Conservation (phyloP, 2,113 vertebrate species). For the Andinoacara biseriatus region DNA sequence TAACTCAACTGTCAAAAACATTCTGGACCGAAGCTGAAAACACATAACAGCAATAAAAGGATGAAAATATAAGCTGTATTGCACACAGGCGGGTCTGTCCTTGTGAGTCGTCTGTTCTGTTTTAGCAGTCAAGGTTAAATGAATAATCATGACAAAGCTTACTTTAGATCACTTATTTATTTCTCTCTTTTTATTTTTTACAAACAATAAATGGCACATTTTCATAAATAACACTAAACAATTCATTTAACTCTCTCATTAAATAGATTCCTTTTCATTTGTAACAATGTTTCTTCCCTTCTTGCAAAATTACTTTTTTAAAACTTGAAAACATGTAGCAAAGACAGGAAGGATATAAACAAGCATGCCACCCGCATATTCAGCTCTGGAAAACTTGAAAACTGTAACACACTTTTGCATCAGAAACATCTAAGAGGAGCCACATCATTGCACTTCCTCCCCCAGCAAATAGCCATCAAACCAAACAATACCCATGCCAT, state of each 20-base stretch:
- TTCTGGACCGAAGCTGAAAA: background rate
- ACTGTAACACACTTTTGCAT: constrained; percentile 55
- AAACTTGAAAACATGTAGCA: constrained; percentile 29
- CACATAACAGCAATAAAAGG: constrained; percentile 10
- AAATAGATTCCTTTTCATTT: constrained; percentile 54
- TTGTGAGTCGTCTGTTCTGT: background rate
- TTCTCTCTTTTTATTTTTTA: constrained; percentile 38
- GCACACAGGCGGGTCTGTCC: background rate
- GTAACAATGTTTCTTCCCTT: constrained; percentile 43
- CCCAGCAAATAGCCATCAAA: constrained; percentile 20
- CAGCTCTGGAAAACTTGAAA: constrained; percentile 37
- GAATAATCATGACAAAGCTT: background rate
- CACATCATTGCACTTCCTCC: constrained; percentile 37
- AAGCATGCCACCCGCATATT: constrained; percentile 70
- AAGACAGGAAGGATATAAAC: constrained; percentile 41
- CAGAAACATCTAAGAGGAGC: constrained; percentile 48
- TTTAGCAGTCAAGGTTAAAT: background rate
- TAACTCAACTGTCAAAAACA: constrained; percentile 29
- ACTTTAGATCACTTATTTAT: constrained; percentile 34
- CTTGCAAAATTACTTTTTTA: constrained; percentile 54
- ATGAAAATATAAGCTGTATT: background rate
- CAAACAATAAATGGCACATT: constrained; percentile 71
- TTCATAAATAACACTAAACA: constrained; percentile 62
- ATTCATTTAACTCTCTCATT: constrained; percentile 33
- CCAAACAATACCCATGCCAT: constrained; percentile 42